Evolutionary conservation across 2,797 vertebrate species (phyloP).

Genomic region (Caiman crocodilus): DNA sequence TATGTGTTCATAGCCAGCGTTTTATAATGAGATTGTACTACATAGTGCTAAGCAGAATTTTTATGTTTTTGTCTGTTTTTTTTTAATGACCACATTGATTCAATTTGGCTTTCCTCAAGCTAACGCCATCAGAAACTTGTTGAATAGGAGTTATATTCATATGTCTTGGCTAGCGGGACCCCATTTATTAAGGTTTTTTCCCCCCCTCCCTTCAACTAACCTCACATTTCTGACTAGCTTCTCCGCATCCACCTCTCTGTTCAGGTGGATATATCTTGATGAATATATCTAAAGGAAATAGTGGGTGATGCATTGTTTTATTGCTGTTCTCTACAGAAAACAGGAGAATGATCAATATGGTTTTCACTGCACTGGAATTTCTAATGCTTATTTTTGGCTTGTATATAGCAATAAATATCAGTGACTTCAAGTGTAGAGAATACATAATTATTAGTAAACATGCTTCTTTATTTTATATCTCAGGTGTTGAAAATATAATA

Average conservation of each 20-base stretch:
- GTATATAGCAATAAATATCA: neutral
- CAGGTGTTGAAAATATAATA: conserved; percentile 11
- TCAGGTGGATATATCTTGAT: neutral
- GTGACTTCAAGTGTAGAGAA: neutral
- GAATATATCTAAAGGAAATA: neutral
- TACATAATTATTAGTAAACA: conserved; percentile 27
- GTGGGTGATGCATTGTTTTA: neutral
- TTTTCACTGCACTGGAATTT: neutral
- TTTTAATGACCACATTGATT: neutral
- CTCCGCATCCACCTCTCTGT: neutral
- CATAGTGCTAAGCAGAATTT: neutral
- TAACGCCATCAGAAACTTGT: neutral
- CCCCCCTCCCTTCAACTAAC: neutral
- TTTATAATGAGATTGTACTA: neutral
- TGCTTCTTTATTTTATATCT: conserved; percentile 39
- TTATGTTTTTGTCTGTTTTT: neutral
- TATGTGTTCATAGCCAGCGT: neutral
- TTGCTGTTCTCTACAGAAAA: neutral
- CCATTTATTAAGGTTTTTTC: neutral
- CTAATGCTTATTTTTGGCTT: neutral
- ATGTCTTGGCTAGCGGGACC: neutral
- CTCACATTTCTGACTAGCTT: accelerated
- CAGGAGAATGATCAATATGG: neutral
- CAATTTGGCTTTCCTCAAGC: too few species aligned
- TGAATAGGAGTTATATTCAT: neutral